Base-by-base conservation (phyloP, 2,797 vertebrate species). In the Threskiornis aethiopicus region DNA sequence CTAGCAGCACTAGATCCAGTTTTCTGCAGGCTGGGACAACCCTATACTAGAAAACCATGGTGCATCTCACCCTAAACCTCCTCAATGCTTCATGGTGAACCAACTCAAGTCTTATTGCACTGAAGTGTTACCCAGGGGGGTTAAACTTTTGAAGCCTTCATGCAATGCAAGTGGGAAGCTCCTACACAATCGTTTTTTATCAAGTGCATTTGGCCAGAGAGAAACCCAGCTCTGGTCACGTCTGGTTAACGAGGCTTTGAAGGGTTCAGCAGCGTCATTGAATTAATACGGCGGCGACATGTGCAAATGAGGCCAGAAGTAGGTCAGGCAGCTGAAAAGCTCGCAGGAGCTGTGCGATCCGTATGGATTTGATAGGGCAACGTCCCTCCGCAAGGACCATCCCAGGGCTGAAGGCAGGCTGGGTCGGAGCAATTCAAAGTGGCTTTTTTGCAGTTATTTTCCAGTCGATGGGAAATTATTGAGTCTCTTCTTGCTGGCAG, bases 311-410 rank as follows among this genome's bases (percentile, higher is more conserved):
- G 67, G 71, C 29, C 10, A 54, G 31, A 95, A 92, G 47, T 90
- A 92, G 91, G 89, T 96, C 94, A 93, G 52, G 69, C n/a, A 0
- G 79, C 71, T 85, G 64, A 26, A 79, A 83, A 49, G 46, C 76
- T 83, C 11, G 0, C 18, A 5, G 41, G 76, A 42, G 69, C 76
- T 0, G 0, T 5, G 3, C 5, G 3, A 51, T 84, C 70, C 9
- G 1, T 7, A 1, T 0, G 70, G 62, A 59, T 72, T 51, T 10
- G 3, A 21, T 9, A 54, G n/a, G 47, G 26, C 21, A 12, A 55
- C 1, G 0, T 76, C 79, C 57, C 66, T 1, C 0, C 0, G 1
- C 1, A 3, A 59, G 41, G 37, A 54, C 6, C 5, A 0, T 22
- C 39, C 58, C n/a, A 3, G 13, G 42, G 31, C 1, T 29, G 35